phyloP scores from a whole-genome alignment of 2,797 vertebrate species.

The Schizopygopsis malacanthus region DNA sequence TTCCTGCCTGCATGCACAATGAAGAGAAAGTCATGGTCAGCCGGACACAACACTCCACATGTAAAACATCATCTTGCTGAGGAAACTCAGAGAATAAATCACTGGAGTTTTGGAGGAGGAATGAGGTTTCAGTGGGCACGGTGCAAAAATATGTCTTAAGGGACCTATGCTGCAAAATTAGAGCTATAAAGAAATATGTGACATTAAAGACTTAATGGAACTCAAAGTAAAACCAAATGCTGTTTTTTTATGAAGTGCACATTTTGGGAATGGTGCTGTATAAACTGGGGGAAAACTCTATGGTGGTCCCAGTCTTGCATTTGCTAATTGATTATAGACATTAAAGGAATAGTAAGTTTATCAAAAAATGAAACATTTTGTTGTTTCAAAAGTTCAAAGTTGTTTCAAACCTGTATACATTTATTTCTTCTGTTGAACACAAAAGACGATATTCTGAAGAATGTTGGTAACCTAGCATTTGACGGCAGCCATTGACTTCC shows the following conservation, averaged over 20 bases:
- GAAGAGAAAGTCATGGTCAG: conserved; percentile 46
- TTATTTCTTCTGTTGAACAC: too few species aligned
- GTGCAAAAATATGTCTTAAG: conserved; percentile 8
- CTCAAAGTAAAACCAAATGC: background rate
- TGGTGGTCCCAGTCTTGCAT: background rate
- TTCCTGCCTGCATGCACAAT: conserved; percentile 49
- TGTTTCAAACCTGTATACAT: too few species aligned
- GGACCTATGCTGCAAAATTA: background rate
- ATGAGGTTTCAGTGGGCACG: background rate
- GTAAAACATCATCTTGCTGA: conserved; percentile 4
- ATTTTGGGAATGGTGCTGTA: background rate
- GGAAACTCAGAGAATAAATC: background rate
- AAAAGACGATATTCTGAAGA: too few species aligned
- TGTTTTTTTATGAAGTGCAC: background rate
- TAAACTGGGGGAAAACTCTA: background rate
- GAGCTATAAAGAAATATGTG: background rate
- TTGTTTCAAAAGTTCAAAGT: too few species aligned
- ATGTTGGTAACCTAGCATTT: too few species aligned
- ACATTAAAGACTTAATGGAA: background rate
- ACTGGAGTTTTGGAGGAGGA: background rate
- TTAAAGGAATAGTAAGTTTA: background rate
- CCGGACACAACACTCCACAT: conserved; percentile 34
- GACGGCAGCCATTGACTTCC: too few species aligned
- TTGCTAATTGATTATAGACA: background rate
- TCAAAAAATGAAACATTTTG: background rate